These are phyloP conservation scores for Agrochola lota DNA, from an alignment of 2,888 invertebrate species.

Conservation along the genomic window DNA sequence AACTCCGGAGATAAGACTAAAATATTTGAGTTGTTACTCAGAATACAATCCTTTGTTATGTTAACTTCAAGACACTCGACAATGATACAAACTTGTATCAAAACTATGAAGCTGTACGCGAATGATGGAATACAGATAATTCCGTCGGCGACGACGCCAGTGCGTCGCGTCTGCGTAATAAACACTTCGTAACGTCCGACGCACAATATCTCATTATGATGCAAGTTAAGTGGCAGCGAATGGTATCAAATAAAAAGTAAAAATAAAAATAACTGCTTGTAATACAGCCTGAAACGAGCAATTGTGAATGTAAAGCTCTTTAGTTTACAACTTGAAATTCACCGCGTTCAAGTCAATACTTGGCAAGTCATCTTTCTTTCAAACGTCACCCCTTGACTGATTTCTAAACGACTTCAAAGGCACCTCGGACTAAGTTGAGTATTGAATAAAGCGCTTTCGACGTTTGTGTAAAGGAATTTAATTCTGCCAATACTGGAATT, in stretches of 20 bases:
- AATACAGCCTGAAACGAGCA: conserved; percentile 40
- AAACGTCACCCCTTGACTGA: conserved; percentile 62
- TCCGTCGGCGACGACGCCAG: conserved; percentile 71
- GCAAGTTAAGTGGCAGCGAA: conserved; percentile 72
- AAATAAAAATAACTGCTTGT: conserved; percentile 50
- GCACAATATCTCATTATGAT: conserved; percentile 77
- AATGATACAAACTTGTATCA: conserved; percentile 44
- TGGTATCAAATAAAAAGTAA: conserved; percentile 46
- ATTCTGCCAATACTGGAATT: conserved; percentile 33
- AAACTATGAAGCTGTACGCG: conserved; percentile 45
- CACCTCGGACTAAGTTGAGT: conserved; percentile 51
- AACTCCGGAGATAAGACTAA: conserved; percentile 31
- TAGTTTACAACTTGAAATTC: conserved; percentile 50
- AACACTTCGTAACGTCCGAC: conserved; percentile 78
- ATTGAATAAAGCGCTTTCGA: conserved; percentile 60
- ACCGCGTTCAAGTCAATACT: conserved; percentile 55
- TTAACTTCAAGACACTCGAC: conserved; percentile 43
- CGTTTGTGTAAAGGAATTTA: conserved; percentile 38
- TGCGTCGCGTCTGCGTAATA: conserved; percentile 78
- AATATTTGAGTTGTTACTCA: conserved; percentile 28
- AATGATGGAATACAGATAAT: conserved; percentile 65
- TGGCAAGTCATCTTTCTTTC: conserved; percentile 65
- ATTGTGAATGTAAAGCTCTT: conserved; percentile 53
- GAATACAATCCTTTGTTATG: conserved; percentile 49
- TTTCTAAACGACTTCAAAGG: conserved; percentile 64